Conservation (phyloP, 1,140 invertebrate genomes). For the Zaprionus davidi region DNA sequence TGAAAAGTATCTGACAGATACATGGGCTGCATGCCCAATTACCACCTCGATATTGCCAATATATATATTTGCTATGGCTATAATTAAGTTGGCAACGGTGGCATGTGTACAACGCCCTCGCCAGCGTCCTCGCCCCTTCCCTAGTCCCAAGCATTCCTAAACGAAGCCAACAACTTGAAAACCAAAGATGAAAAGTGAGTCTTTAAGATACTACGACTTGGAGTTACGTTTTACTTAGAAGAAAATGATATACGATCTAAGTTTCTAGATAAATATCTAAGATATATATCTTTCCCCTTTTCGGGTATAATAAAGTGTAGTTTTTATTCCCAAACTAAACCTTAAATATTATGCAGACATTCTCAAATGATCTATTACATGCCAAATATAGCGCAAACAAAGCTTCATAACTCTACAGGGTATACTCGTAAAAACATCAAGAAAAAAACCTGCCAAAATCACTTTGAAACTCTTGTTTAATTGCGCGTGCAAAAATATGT, state of each 20-base stretch:
- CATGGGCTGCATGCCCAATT: slow-evolving; percentile 62
- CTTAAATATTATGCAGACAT: neutral
- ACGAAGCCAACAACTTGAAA: neutral
- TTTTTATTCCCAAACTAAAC: neutral
- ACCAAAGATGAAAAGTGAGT: neutral
- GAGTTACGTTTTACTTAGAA: neutral
- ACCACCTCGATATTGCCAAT: slow-evolving; percentile 48
- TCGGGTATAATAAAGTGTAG: neutral
- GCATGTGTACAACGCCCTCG: slow-evolving; percentile 32
- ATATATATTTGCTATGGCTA: slow-evolving; percentile 26
- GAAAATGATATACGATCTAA: neutral
- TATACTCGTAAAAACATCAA: neutral
- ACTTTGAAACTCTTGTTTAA: slow-evolving; percentile 36
- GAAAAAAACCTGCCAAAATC: slow-evolving; percentile 9
- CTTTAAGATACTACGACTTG: neutral
- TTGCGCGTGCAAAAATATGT: slow-evolving; percentile 44
- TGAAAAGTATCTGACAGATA: slow-evolving; percentile 58
- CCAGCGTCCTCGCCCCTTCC: slow-evolving; percentile 13
- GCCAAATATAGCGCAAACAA: neutral
- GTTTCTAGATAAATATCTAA: neutral
- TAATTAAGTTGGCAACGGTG: slow-evolving; percentile 41
- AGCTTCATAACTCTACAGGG: slow-evolving; percentile 1
- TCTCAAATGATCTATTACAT: neutral
- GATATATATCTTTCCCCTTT: neutral
- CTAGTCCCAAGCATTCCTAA: neutral